Conservation (phyloP, 2,888 invertebrate genomes). For the Drosophila stalkeri region DNA sequence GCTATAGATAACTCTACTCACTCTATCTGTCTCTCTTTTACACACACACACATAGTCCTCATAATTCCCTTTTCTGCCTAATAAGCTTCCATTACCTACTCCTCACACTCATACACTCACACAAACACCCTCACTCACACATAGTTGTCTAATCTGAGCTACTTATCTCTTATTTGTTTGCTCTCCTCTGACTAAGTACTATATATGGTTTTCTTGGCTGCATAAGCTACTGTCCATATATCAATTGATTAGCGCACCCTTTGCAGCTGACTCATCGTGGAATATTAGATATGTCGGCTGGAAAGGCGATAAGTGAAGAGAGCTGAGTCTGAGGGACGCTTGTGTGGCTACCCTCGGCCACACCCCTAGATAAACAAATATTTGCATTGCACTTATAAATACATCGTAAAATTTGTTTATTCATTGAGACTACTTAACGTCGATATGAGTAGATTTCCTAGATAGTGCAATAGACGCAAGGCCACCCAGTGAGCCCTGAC, state of each 20-base stretch:
- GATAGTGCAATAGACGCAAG: slow-evolving; percentile 39
- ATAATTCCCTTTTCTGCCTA: neutral
- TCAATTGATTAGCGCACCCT: slow-evolving; percentile 5
- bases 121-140: neutral
- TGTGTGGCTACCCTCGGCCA: neutral
- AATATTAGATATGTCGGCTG: slow-evolving; percentile 2
- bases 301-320: neutral
- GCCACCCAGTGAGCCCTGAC: slow-evolving; percentile 29
- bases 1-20: too few species aligned
- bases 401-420: slow-evolving; percentile 71
- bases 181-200: neutral
- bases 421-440: slow-evolving; percentile 67
- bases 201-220: neutral
- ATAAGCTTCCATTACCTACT: neutral
- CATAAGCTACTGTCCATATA: neutral
- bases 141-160: neutral
- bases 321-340: neutral
- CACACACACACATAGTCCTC: neutral
- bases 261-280: slow-evolving; percentile 18
- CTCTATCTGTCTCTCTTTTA: neutral
- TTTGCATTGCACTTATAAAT: slow-evolving; percentile 66
- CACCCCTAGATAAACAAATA: slow-evolving; percentile 41
- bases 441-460: slow-evolving; percentile 67
- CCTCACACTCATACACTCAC: neutral
- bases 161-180: neutral